Evolutionary conservation across 2,113 vertebrate genomes (phyloP).

Genomic region (Onychostoma macrolepis): DNA sequence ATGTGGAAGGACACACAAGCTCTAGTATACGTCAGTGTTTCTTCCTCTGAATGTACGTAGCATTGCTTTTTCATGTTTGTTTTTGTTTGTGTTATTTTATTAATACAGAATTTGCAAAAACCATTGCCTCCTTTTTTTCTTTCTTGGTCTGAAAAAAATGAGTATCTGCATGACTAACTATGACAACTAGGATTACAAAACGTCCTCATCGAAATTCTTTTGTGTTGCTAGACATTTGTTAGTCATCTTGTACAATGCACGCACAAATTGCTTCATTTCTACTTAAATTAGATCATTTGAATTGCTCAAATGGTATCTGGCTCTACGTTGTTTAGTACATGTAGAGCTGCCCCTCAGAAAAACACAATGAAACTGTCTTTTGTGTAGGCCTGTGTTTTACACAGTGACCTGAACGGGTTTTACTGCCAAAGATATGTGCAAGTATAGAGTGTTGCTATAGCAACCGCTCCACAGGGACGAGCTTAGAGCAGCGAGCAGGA

Average conservation of each 20-base stretch:
- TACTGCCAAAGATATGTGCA: neutral
- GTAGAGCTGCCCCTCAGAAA: neutral
- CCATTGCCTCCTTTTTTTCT: neutral
- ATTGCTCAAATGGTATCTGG: neutral
- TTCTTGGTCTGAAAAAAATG: neutral
- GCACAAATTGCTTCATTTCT: neutral
- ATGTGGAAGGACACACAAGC: neutral
- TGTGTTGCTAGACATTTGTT: neutral
- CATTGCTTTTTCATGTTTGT: neutral
- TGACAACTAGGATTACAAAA: neutral
- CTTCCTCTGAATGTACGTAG: neutral
- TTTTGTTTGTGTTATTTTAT: neutral
- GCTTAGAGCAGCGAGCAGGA: neutral
- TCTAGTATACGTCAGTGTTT: neutral
- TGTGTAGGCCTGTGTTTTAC: neutral
- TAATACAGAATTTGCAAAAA: neutral
- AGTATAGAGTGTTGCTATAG: neutral
- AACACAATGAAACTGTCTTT: neutral
- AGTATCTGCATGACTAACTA: neutral
- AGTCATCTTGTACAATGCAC: neutral
- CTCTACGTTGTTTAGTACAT: neutral
- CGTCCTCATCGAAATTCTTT: neutral
- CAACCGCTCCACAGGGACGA: neutral
- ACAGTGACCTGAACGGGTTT: neutral
- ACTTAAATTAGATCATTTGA: neutral